Base-by-base conservation (phyloP, 2,797 vertebrate genomes). In the Argentina silus region DNA sequence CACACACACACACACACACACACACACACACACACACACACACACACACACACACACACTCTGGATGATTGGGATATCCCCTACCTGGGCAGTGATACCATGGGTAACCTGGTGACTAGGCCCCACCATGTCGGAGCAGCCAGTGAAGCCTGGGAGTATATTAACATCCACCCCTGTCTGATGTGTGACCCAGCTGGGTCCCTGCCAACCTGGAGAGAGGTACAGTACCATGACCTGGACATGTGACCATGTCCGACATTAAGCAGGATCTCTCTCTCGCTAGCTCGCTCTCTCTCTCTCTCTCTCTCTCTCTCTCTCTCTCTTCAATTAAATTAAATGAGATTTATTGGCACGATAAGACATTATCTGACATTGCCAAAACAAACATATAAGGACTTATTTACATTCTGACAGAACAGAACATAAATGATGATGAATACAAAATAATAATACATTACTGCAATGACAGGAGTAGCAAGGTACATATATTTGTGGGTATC, bases 31-130 rank as follows among this genome's bases (percentile, higher is more conserved):
- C n/a, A 57, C 76, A 51, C 50, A 51, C 50, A 51, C 50, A 51
- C 50, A 51, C 50, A 51, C 12, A 50, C 48, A 50, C 48, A 50
- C 48, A 50, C 48, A 50, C 48, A 9, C n/a, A 23, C 45, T 15
- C 15, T 53, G 15, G 17, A n/a, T 6, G 15, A 53, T 17, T 57
- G 9, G 55, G 55, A 23, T 36, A 36, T 36, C 27, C 27, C 4
- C 27, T 36, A 12, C 64, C 64, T 67, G 15, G 21, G 15, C 50
- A 67, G 50, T 42, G 21, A 53, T 9, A 55, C 48, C 4, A 81
- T 81, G 80, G 73, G 63, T 50, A 78, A 70, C 70, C 68, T 82
- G 71, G 64, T 76, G 50, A 74, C 62, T 6, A 44, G 47, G 51
- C 55, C 15, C 53, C 53, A 53, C 60, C 69, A 60, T 53, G 36